A percentile compares a stretch with the other conserved stretches of the same genome.
phyloP scores from a whole-genome alignment of 2,797 vertebrate genomes.

The Clarias laeviceps region DNA sequence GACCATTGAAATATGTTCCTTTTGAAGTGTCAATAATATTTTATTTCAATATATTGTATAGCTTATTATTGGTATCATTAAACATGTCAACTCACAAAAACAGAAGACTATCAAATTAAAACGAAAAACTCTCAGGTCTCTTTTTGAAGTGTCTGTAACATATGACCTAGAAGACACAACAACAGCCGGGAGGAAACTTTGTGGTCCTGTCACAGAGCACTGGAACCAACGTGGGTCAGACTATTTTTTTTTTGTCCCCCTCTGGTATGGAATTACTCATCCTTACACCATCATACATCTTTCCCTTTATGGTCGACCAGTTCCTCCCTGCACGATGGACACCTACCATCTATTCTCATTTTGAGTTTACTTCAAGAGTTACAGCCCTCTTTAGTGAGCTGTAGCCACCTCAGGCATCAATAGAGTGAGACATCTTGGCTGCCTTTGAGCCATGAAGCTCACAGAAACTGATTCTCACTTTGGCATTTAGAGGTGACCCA shows the following conservation, averaged over 20 bases:
- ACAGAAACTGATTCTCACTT: conserved; percentile 70
- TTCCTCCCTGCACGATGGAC: conserved; percentile 76
- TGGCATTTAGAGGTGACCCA: conserved; percentile 63
- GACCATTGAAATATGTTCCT: background rate
- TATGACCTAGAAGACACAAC: conserved; percentile 12
- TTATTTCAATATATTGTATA: background rate
- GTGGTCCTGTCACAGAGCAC: conserved; percentile 40
- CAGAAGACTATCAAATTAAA: background rate
- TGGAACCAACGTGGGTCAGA: conserved; percentile 67
- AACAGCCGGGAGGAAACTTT: conserved; percentile 47
- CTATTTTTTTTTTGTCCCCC: conserved; percentile 40
- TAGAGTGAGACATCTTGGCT: conserved; percentile 69
- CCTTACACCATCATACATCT: conserved; percentile 78
- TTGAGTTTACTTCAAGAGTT: conserved; percentile 60
- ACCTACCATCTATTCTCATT: conserved; percentile 84
- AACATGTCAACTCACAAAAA: background rate
- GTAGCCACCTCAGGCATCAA: conserved; percentile 71
- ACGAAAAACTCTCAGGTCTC: background rate
- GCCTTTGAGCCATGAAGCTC: conserved; percentile 63
- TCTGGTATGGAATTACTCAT: conserved; percentile 72
- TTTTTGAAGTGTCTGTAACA: conserved; percentile 7
- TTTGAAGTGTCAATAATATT: background rate
- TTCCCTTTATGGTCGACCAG: conserved; percentile 77
- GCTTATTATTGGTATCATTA: background rate
- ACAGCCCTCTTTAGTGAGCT: conserved; percentile 68